These are phyloP conservation scores for Saccopteryx bilineata DNA, from an alignment of 2,113 vertebrate genomes.

Conservation along the genomic window DNA sequence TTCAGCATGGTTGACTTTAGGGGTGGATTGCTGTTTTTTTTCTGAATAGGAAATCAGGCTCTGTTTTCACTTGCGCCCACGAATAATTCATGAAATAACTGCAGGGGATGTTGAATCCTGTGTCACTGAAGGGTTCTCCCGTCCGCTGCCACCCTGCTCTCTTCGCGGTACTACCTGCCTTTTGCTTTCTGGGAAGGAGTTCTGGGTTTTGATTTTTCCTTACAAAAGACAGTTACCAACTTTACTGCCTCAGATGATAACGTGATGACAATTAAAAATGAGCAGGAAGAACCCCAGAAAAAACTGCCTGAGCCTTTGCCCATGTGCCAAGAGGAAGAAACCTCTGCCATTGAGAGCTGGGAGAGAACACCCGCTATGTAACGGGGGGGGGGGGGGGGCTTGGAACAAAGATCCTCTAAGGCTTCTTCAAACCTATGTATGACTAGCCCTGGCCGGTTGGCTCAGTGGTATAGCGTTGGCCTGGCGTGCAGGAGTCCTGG, in stretches of 20 bases:
- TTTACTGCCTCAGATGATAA: not conserved
- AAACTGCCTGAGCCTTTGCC: not conserved
- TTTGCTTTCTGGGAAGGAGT: not conserved
- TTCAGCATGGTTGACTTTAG: not conserved
- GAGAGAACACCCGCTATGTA: accelerated
- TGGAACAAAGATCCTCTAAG: not conserved
- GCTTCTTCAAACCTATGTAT: not conserved
- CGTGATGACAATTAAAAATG: not conserved
- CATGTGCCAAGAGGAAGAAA: accelerated
- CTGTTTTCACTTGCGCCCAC: not conserved
- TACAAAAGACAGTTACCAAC: not conserved
- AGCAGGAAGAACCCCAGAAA: not conserved
- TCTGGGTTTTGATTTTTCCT: not conserved
- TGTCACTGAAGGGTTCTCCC: not conserved
- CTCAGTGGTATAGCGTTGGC: too few relatives aligned
- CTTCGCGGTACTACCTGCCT: not conserved
- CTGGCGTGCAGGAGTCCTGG: too few relatives aligned
- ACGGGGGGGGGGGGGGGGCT: not conserved
- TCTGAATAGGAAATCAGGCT: conserved; percentile 60
- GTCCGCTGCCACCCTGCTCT: not conserved
- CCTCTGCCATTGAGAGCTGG: not conserved
- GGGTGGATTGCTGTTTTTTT: not conserved
- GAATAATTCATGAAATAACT: conserved; percentile 21
- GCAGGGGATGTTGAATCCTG: not conserved
- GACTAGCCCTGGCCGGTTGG: too few relatives aligned